A percentile compares a stretch with the other conserved stretches of the same genome.
Evolutionary conservation across 2,797 vertebrate species (phyloP).

Genomic region (Phrynocephalus vlangalii): DNA sequence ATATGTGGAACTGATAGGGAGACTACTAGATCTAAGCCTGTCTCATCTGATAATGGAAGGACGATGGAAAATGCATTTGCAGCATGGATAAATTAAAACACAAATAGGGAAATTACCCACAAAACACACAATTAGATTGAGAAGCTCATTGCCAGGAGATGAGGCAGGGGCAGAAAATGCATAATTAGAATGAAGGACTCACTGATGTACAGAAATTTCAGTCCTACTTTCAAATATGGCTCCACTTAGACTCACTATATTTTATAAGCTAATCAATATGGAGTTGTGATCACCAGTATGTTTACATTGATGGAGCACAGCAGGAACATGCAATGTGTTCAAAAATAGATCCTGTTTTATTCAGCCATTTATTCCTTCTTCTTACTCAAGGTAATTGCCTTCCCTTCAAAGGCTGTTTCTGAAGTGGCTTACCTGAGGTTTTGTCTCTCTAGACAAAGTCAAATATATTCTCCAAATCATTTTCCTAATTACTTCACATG

Average conservation of each 20-base stretch:
- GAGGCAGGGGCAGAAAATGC: constrained; percentile 8
- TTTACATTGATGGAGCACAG: not conserved
- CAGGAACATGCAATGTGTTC: not conserved
- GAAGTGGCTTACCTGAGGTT: not conserved
- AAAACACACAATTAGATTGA: constrained; percentile 41
- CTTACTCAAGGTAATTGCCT: not conserved
- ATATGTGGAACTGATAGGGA: constrained; percentile 27
- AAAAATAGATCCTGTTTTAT: not conserved
- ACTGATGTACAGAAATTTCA: not conserved
- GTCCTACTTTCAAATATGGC: not conserved
- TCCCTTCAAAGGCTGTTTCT: not conserved
- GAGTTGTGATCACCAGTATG: not conserved
- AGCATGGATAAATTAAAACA: constrained; percentile 30
- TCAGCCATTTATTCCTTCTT: not conserved
- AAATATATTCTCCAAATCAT: not conserved
- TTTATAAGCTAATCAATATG: not conserved
- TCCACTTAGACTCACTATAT: not conserved
- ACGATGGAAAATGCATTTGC: constrained; percentile 25
- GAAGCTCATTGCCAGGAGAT: constrained; percentile 18
- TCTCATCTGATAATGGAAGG: constrained; percentile 27
- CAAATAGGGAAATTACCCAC: constrained; percentile 28
- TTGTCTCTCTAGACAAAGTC: not conserved
- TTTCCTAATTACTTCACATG: not conserved
- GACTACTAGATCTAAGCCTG: not conserved
- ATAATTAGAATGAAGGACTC: constrained; percentile 8